phyloP scores from a whole-genome alignment of 2,113 vertebrate species.

The Pangasianodon gigas region DNA sequence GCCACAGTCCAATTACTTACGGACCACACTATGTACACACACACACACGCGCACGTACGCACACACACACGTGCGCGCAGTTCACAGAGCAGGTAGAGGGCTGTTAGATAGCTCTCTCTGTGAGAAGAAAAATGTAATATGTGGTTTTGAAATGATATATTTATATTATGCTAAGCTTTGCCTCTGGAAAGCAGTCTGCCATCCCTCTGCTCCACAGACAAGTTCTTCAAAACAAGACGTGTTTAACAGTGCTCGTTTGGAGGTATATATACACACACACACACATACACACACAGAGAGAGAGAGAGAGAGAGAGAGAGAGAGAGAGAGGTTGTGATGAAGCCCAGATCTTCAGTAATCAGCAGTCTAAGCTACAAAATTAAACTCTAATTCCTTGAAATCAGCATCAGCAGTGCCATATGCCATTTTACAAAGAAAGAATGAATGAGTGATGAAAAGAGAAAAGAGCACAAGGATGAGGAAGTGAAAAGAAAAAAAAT shows the following conservation, averaged over 20 bases:
- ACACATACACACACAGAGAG: neutral
- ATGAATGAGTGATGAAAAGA: neutral
- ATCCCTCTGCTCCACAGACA: neutral
- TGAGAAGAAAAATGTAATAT: neutral
- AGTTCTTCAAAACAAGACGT: neutral
- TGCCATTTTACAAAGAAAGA: neutral
- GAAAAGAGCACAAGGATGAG: neutral
- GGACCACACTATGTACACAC: neutral
- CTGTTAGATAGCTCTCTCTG: neutral
- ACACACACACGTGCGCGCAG: neutral
- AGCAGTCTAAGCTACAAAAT: slow-evolving; percentile 13
- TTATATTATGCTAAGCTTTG: neutral
- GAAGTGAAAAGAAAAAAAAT: neutral
- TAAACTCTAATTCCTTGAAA: neutral
- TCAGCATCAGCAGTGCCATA: slow-evolving; percentile 15
- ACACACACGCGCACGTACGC: neutral
- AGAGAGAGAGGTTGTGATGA: neutral
- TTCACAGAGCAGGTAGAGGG: neutral
- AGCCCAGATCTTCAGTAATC: slow-evolving; percentile 7
- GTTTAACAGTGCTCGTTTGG: neutral
- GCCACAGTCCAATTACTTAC: neutral
- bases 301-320: neutral
- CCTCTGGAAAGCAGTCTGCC: neutral
- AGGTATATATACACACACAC: neutral
- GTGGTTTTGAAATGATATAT: neutral